These are phyloP conservation scores for Sarcophaga bullata DNA, from an alignment of 1,140 invertebrate genomes.

Conservation along the genomic window DNA sequence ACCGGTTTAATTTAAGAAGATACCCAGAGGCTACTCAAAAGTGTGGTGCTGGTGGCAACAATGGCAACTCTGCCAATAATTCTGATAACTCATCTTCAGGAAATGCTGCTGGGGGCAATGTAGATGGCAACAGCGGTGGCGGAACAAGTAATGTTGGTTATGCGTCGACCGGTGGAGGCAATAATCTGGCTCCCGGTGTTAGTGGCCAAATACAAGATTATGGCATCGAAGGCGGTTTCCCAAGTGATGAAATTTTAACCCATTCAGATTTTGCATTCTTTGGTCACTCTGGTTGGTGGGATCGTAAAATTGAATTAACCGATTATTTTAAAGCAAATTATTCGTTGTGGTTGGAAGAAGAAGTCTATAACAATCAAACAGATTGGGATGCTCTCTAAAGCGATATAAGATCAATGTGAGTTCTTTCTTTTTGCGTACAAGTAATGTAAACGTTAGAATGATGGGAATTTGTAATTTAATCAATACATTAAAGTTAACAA, in stretches of 20 bases:
- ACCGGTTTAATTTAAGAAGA: conserved; percentile 93
- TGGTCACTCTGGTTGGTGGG: conserved; percentile 63
- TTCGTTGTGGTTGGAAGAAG: conserved; percentile 94
- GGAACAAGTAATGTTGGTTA: conserved; percentile 46
- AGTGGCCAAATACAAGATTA: conserved; percentile 57
- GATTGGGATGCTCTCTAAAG: conserved; percentile 74
- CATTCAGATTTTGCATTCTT: conserved; percentile 64
- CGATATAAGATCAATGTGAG: no score
- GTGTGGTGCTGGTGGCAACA: conserved; percentile 53
- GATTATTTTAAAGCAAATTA: conserved; percentile 98
- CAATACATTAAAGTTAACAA: no score
- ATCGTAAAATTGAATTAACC: conserved; percentile 80
- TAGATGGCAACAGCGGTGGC: conserved; percentile 42
- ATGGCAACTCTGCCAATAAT: conserved; percentile 52
- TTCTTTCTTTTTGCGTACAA: no score
- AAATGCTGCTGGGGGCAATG: conserved; percentile 44
- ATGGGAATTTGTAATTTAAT: no score
- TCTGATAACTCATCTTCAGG: conserved; percentile 55
- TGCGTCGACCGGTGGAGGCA: conserved; percentile 59
- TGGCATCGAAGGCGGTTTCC: conserved; percentile 61
- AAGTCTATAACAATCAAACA: conserved; percentile 90
- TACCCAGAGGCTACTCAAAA: conserved; percentile 72
- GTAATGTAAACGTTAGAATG: no score
- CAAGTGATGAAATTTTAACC: conserved; percentile 62
- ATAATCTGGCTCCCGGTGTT: conserved; percentile 43